phyloP scores from a whole-genome alignment of 2,113 vertebrate species.

The Pyrgilauda ruficollis region DNA sequence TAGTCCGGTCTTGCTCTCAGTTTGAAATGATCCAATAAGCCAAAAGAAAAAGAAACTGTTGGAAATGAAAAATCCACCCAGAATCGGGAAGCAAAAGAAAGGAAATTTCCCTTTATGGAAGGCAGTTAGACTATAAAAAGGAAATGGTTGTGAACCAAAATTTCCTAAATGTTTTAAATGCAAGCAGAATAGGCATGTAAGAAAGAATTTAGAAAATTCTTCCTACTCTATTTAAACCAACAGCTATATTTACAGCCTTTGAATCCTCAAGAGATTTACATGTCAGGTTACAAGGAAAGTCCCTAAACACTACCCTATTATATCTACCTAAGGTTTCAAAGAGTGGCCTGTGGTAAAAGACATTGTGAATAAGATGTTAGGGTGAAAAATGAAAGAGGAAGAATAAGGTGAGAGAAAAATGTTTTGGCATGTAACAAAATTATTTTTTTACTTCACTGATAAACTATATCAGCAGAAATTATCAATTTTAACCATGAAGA shows the following conservation, averaged over 20 bases:
- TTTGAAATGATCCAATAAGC: background rate
- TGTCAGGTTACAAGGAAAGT: background rate
- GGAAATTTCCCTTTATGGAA: background rate
- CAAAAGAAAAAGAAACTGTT: background rate
- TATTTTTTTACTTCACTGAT: background rate
- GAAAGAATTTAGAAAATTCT: background rate
- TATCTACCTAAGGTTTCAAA: background rate
- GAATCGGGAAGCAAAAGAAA: background rate
- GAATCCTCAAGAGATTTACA: background rate
- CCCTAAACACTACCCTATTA: background rate
- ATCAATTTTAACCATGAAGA: background rate
- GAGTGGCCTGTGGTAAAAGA: background rate
- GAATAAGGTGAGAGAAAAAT: background rate
- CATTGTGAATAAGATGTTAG: background rate
- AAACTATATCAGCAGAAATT: background rate
- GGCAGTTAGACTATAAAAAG: background rate
- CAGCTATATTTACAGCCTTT: background rate
- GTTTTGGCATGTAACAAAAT: background rate
- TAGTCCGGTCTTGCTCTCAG: background rate
- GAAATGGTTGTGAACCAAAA: background rate
- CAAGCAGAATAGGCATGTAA: background rate
- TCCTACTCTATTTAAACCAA: background rate
- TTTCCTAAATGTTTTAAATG: background rate
- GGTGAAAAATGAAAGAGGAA: background rate
- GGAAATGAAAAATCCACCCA: background rate